Base-by-base conservation (phyloP, 2,888 invertebrate species). In the Drosophila mimica region DNA sequence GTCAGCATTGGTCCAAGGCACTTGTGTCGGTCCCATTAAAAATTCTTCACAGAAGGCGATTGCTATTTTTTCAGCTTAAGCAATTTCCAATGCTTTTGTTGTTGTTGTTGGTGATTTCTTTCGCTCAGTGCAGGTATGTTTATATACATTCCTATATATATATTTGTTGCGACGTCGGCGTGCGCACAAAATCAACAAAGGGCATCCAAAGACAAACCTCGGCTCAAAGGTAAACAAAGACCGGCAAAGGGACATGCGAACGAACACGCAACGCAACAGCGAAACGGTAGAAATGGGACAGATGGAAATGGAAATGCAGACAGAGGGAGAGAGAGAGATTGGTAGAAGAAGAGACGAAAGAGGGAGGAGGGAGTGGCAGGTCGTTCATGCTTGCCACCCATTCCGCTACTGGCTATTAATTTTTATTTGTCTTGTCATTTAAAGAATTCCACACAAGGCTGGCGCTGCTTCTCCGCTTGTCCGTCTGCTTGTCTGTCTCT, bases 341-440 rank as follows among this genome's bases (percentile, higher is more conserved):
- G 36, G 4, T 25, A 28, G 56, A 15, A 3, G 25, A 36, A 7
- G 13, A 33, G 13, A 15, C 11, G 1, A n/a, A 4, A 17, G 36
- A 28, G 31, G 13, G 28, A 13, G 4, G n/a, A 8, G 13, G 20
- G 51, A 25, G 15, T 1, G 20, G 15, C 3, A 20, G 15, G 8
- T 46, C 46, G 46, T 56, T 40, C 54, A 70, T 53, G 56, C 59
- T 43, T 40, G 34, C 49, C 48, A 51, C 46, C 38, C 38, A 62
- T 69, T 64, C 30, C 30, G 4, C 43, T 57, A 70, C 58, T 48
- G 64, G 86, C 89, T 88, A 88, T 86, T 84, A 89, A 89, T 79
- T 86, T 87, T 75, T 88, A 88, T 86, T 89, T 86, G 81, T 81
- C 74, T 78, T 88, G 88, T 89, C 88, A 84, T 88, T 88, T 84